phyloP scores from a whole-genome alignment of 2,888 invertebrate genomes.

The Galeopsomyia nigrocyanea region DNA sequence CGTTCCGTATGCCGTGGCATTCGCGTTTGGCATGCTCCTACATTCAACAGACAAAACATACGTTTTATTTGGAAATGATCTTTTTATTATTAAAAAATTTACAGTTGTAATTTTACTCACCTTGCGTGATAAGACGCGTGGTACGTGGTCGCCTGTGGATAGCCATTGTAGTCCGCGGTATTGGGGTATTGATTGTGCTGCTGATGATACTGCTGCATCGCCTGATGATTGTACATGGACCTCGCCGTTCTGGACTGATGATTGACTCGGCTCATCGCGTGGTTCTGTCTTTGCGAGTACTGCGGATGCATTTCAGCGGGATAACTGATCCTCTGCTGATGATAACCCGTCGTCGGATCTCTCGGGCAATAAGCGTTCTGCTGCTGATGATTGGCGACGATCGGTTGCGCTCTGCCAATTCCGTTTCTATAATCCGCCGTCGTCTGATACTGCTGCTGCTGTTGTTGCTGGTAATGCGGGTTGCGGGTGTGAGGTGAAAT shows the following conservation, averaged over 20 bases:
- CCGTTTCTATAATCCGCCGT: slow-evolving; percentile 63
- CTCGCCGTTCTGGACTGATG: slow-evolving; percentile 60
- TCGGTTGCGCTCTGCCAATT: slow-evolving; percentile 52
- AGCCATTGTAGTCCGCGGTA: slow-evolving; percentile 69
- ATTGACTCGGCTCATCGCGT: slow-evolving; percentile 53
- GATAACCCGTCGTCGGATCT: slow-evolving; percentile 55
- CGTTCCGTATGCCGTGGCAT: slow-evolving; percentile 50
- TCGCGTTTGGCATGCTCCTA: slow-evolving; percentile 57
- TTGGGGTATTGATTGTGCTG: slow-evolving; percentile 69
- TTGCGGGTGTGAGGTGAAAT: slow-evolving; percentile 61
- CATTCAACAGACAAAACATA: not conserved
- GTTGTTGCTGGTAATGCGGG: slow-evolving; percentile 60
- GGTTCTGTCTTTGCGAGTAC: slow-evolving; percentile 59
- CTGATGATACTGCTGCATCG: slow-evolving; percentile 68
- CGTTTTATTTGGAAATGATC: not conserved
- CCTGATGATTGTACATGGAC: slow-evolving; percentile 67
- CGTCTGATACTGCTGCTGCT: slow-evolving; percentile 56
- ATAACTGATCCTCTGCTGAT: slow-evolving; percentile 57
- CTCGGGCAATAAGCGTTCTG: slow-evolving; percentile 59
- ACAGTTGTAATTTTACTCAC: slow-evolving; percentile 23
- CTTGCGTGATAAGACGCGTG: slow-evolving; percentile 66
- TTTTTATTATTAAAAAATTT: not conserved
- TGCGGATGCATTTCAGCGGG: slow-evolving; percentile 61
- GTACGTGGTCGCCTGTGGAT: slow-evolving; percentile 70
- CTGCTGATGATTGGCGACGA: slow-evolving; percentile 45